Evolutionary conservation across 2,113 vertebrate species (phyloP), one percentile per base, ranked within the genome.

Genomic region (Perca fluviatilis): DNA sequence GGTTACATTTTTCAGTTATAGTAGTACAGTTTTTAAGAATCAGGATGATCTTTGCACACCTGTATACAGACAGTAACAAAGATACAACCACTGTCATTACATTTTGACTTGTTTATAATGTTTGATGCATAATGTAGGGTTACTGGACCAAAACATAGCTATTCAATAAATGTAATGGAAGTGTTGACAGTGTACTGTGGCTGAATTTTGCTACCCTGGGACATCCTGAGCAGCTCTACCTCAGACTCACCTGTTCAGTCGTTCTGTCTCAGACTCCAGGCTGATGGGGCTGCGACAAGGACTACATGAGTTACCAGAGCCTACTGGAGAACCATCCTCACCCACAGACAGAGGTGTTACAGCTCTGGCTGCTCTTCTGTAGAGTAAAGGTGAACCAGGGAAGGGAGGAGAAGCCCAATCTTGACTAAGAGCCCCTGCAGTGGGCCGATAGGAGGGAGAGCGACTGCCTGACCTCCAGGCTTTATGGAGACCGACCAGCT

Each of bases 401-500:
- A 92, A 94, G 6, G 92, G 82, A 66, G 94, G 94, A 84, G 93
- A 93, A 49, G 91, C 77, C 90, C 94, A 90, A 75, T 89, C 94
- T n/a, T 93, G 91, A 73, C 91, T 93, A 3, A 83, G 33, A n/a
- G 87, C 70, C 9, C 91, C 91, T 43, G 91, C 61, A 27, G 80
- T 27, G 66, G 89, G 5, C 47, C 91, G 78, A 51, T 79, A 85
- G n/a, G 90, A 83, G 25, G 85, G 89, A 63, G 91, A 82, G 27
- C 50, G 27, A 79, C 92, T 81, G 19, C 91, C 85, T 33, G 80
- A 91, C 88, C 87, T 86, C 86, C 97, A 93, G 66, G 86, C 87
- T 3, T 89, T 93, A 65, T 96, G 96, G 5, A 97, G 92, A 36
- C 95, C 93, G 51, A 56, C 73, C 27, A 96, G 85, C 97, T 97